phyloP scores from a whole-genome alignment of 2,888 invertebrate species.

The Molanna angustata region DNA sequence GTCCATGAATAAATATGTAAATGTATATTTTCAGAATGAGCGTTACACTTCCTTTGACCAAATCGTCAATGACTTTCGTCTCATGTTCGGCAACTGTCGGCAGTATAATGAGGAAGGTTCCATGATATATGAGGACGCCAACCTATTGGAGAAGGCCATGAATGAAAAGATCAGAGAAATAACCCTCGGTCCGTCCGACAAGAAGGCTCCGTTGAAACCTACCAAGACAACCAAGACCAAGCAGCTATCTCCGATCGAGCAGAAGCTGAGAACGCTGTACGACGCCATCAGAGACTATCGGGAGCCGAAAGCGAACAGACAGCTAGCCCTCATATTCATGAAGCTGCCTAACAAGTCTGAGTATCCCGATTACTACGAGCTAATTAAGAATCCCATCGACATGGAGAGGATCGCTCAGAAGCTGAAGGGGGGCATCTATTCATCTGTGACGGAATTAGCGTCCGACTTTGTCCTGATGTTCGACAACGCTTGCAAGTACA shows the following conservation, averaged over 20 bases:
- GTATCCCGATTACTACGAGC: conserved; percentile 96
- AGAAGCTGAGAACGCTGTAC: conserved; percentile 81
- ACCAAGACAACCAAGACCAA: conserved; percentile 46
- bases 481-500: conserved; percentile 95
- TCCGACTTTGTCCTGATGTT: conserved; percentile 91
- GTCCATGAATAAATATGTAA: no score
- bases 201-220: conserved; percentile 54
- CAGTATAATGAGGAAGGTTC: conserved; percentile 97
- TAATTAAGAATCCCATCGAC: conserved; percentile 95
- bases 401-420: conserved; percentile 91
- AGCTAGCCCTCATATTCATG: conserved; percentile 91
- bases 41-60: conserved; percentile 83
- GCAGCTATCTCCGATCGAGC: conserved; percentile 60
- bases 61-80: conserved; percentile 77
- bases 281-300: conserved; percentile 88
- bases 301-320: conserved; percentile 79
- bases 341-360: conserved; percentile 91
- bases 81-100: conserved; percentile 98
- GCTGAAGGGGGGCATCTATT: conserved; percentile 72
- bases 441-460: conserved; percentile 80
- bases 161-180: conserved; percentile 79
- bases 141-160: conserved; percentile 78
- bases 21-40: conserved; percentile 54
- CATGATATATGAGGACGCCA: conserved; percentile 92
- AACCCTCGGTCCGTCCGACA: conserved; percentile 53